A percentile compares a stretch with the other conserved stretches of the same genome.
Conservation (phyloP, 1,140 invertebrate genomes). For the Kradibia gibbosae region DNA sequence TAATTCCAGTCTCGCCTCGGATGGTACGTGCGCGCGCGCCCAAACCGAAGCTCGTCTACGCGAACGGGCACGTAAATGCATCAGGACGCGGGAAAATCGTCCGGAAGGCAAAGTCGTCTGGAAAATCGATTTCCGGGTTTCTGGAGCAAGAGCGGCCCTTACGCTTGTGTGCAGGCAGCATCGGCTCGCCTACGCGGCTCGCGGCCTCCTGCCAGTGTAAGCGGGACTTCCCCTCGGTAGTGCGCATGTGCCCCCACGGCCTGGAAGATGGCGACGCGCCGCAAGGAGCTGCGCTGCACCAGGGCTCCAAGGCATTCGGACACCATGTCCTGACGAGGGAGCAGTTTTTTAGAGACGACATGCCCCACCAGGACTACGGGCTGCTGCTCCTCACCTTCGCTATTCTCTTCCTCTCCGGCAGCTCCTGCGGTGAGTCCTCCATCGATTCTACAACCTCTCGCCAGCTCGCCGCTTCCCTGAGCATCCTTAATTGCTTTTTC, state of each 20-base stretch:
- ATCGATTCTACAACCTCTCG: too few relatives aligned
- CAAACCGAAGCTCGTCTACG: not conserved
- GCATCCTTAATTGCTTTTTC: too few relatives aligned
- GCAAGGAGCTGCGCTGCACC: not conserved
- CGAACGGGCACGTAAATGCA: constrained; percentile 21
- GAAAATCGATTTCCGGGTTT: constrained; percentile 48
- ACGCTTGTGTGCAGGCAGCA: not conserved
- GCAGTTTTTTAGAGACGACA: not conserved
- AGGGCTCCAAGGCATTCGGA: not conserved
- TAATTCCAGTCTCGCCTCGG: constrained; percentile 10
- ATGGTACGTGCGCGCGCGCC: not conserved
- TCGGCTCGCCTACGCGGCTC: not conserved
- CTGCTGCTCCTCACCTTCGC: not conserved
- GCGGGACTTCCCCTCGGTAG: not conserved
- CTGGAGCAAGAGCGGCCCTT: constrained; percentile 21
- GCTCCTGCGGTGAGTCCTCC: constrained; percentile 2
- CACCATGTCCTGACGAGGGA: not conserved
- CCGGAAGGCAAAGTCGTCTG: not conserved
- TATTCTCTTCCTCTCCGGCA: not conserved
- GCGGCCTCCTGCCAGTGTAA: not conserved
- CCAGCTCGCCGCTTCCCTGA: too few relatives aligned
- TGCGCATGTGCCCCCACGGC: not conserved
- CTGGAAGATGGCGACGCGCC: constrained; percentile 24
- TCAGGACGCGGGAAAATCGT: constrained; percentile 12
- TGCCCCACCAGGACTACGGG: not conserved